These are phyloP conservation scores for Agrochola macilenta DNA, from an alignment of 2,888 invertebrate species.

Conservation along the genomic window DNA sequence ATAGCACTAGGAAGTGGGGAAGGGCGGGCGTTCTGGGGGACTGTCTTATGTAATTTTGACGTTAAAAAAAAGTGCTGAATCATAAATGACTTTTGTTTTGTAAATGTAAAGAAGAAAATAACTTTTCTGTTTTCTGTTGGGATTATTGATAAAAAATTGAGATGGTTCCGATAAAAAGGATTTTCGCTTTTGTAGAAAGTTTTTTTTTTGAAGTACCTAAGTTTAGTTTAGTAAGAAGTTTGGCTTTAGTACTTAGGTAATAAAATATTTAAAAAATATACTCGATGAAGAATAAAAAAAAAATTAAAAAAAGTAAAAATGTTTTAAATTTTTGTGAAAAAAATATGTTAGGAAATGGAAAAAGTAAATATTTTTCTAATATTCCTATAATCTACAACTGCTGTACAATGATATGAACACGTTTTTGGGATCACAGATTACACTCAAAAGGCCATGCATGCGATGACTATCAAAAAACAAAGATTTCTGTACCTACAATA, in stretches of 20 bases:
- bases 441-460: constrained; percentile 64
- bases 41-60: background rate
- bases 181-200: background rate
- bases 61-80: background rate
- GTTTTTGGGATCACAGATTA: constrained; percentile 77
- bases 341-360: background rate
- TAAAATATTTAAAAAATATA: too few relatives aligned
- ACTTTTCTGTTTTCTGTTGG: background rate
- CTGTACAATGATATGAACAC: constrained; percentile 78
- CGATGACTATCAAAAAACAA: constrained; percentile 61
- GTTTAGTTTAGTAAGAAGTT: too few relatives aligned
- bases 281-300: background rate
- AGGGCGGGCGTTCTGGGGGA: background rate
- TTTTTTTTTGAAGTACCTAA: too few relatives aligned
- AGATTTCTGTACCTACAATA: too few relatives aligned
- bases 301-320: background rate
- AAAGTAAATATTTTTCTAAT: background rate
- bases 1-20: background rate
- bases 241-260: too few relatives aligned
- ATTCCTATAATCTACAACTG: constrained; percentile 50
- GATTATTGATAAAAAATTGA: background rate
- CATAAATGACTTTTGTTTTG: background rate
- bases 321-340: background rate
- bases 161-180: background rate
- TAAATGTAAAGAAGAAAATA: background rate